Conservation (phyloP, 2,888 invertebrate genomes). For the Ectobius pallidus region DNA sequence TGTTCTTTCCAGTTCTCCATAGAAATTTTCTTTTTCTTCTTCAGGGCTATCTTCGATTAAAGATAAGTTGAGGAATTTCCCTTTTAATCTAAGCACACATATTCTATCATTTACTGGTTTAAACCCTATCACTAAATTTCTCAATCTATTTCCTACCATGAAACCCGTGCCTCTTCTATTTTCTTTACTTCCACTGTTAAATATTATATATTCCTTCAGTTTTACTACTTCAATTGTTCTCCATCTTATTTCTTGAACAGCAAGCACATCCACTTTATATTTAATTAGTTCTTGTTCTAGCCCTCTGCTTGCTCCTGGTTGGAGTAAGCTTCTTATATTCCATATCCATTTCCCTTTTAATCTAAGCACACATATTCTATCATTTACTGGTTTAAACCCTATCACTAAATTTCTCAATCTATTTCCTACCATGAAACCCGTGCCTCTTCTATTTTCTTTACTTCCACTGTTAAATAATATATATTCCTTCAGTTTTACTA, state of each 20-base stretch:
- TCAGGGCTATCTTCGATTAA: background rate
- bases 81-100: background rate
- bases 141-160: background rate
- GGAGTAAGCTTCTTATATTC: background rate
- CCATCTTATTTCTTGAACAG: background rate
- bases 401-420: background rate
- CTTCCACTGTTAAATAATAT: no score
- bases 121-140: background rate
- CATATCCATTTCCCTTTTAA: background rate
- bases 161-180: background rate
- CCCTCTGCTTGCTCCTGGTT: background rate
- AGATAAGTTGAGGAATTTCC: background rate
- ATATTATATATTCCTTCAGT: no score
- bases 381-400: background rate
- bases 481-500: no score
- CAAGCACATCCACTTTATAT: background rate
- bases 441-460: background rate
- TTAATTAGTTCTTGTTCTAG: slow-evolving; percentile 7
- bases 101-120: slow-evolving; percentile 1
- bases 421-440: background rate
- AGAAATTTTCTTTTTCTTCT: background rate
- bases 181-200: no score
- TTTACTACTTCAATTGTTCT: no score
- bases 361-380: background rate
- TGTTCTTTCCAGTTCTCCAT: background rate